A percentile compares a stretch with the other conserved stretches of the same genome.
phyloP scores from a whole-genome alignment of 2,797 vertebrate species.

The Myripristis murdjan region DNA sequence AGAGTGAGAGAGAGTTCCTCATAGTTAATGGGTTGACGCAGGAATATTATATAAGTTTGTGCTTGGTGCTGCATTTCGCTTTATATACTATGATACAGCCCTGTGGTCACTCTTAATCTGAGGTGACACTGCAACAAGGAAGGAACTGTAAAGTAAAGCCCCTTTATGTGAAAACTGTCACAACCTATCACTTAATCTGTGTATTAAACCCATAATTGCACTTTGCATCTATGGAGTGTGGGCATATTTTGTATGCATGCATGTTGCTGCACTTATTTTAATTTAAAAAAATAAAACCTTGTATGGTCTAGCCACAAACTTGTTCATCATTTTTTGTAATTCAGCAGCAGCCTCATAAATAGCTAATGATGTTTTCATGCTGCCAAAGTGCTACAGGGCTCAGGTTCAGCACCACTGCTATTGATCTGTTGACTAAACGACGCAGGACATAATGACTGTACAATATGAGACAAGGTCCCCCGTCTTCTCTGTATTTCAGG shows the following conservation, averaged over 20 bases:
- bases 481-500: conserved; percentile 16
- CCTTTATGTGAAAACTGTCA: background rate
- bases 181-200: too few species aligned
- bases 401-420: conserved; percentile 49
- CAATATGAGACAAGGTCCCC: conserved; percentile 41
- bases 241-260: background rate
- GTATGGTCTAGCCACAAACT: background rate
- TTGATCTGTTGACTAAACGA: conserved; percentile 72
- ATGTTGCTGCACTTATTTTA: background rate
- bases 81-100: background rate
- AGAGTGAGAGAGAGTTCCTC: background rate
- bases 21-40: background rate
- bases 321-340: conserved; percentile 3
- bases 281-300: conserved; percentile 9
- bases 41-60: background rate
- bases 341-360: conserved; percentile 59
- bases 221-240: background rate
- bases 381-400: conserved; percentile 47
- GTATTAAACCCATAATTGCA: background rate
- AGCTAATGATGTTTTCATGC: conserved; percentile 64
- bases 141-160: background rate
- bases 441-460: conserved; percentile 39
- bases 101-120: background rate
- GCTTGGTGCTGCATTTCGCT: conserved; percentile 1
- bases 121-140: background rate